Percentiles rank a stretch among this genome's conserved stretches.
Conservation (phyloP, 2,888 invertebrate species). For the Cinara cedri region DNA sequence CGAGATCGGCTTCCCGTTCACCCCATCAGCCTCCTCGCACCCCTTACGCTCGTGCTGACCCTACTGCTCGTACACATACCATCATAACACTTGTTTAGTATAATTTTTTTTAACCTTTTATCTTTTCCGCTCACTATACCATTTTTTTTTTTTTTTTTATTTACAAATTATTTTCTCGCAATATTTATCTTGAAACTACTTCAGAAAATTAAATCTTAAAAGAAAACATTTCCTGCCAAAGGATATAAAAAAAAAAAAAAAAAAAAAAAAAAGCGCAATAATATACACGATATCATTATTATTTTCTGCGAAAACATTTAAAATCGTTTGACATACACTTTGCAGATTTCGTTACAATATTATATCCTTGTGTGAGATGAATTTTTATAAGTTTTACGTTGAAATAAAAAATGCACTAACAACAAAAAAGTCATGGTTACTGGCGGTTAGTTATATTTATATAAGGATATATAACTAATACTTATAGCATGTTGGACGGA, state of each 20-base stretch:
- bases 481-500: neutral
- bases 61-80: neutral
- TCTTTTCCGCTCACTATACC: neutral
- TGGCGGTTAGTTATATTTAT: too few relatives aligned
- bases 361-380: neutral
- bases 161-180: too few relatives aligned
- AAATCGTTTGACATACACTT: neutral
- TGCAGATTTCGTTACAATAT: neutral
- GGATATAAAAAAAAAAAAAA: too few relatives aligned
- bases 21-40: too few relatives aligned
- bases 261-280: neutral
- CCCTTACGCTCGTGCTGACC: neutral
- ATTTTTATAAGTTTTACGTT: neutral
- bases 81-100: slow-evolving; percentile 15
- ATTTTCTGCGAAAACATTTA: neutral
- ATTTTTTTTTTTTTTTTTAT: too few relatives aligned
- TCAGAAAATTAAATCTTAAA: slow-evolving; percentile 1
- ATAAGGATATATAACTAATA: neutral
- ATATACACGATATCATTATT: neutral
- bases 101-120: slow-evolving; percentile 41
- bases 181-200: slow-evolving; percentile 35
- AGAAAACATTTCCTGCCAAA: neutral
- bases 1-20: slow-evolving; percentile 34
- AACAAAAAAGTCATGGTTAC: neutral
- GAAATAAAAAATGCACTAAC: neutral